Conservation (phyloP, 2,888 invertebrate species). For the Dichetophora obliterata region DNA sequence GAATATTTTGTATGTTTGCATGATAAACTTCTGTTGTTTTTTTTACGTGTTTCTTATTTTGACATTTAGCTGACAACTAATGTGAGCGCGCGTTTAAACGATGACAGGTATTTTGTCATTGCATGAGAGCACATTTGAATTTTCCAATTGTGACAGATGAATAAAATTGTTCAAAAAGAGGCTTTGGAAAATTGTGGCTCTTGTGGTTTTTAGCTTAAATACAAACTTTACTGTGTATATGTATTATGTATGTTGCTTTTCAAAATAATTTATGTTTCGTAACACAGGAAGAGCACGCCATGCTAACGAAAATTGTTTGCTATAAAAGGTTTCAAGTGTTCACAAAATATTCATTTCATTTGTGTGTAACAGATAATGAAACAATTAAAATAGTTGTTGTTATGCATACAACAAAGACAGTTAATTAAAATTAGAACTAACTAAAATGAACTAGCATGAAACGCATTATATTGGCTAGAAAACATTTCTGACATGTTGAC, state of each 20-base stretch:
- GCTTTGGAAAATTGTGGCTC: conserved; percentile 33
- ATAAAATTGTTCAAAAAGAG: conserved; percentile 46
- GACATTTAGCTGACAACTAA: conserved; percentile 41
- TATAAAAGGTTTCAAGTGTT: neutral
- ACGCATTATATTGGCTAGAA: conserved; percentile 58
- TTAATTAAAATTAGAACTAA: neutral
- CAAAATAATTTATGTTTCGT: neutral
- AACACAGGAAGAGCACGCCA: conserved; percentile 23
- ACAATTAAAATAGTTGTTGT: neutral
- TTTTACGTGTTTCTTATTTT: conserved; percentile 24
- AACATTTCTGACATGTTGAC: conserved; percentile 67
- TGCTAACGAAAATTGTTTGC: neutral
- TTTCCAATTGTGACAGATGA: conserved; percentile 59
- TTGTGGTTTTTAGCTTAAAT: too few species aligned
- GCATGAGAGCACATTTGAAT: conserved; percentile 35
- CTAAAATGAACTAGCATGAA: conserved; percentile 10
- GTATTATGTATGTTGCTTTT: too few species aligned
- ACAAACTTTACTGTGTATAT: too few species aligned
- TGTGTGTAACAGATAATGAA: too few species aligned
- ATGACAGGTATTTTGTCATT: conserved; percentile 39
- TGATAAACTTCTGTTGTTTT: conserved; percentile 28
- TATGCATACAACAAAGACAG: neutral
- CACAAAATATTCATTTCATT: neutral
- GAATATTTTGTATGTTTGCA: conserved; percentile 9
- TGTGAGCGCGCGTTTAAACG: conserved; percentile 40